Base-by-base conservation (phyloP, 2,888 invertebrate genomes). In the Leptinotarsa juncta region DNA sequence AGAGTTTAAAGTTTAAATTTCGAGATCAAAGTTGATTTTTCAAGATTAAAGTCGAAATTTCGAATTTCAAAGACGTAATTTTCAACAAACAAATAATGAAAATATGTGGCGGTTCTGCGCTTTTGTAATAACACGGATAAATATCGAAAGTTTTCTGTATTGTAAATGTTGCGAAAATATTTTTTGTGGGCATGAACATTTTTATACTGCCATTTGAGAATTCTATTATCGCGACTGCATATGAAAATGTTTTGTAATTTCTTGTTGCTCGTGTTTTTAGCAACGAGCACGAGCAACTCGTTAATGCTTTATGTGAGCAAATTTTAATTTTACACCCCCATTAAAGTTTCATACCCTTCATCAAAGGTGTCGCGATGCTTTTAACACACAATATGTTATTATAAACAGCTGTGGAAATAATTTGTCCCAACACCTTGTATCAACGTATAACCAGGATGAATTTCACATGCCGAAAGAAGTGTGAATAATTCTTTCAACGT, bases 271-370 rank as follows among this genome's bases (percentile, higher is more conserved):
- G 42, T 42, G 42, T 10, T 42, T 26, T 32, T 7, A 32, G 32
- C 7, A 32, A 32, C 32, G 32, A 32, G 32, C 32, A 32, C 32
- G 32, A 32, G 32, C 7, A 32, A 20, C 23, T 23, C 4, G 57
- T 57, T 57, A 57, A 57, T 57, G 57, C 1, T 20, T 57, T 23
- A 32, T 42, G 62, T 32, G 42, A 62, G 14, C 32, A n/a, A 62
- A 62, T 62, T 62, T 62, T 62, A 62, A 62, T 62, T 62, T 62
- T 42, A 62, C 62, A 26, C 42, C 62, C 62, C 32, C 62, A 32
- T 62, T 62, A 62, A 62, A 62, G 32, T 62, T 32, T 62, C 62
- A 62, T 62, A 42, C 62, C 32, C 62, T 62, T n/a, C 62, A 62
- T 42, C 32, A 62, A 42, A n/a, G 42, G 18, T 42, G 26, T 62